Evolutionary conservation across 30 jellyfish, hydroid and myxozoan species (phyloP).

Genomic region (Aurelia aurita): DNA sequence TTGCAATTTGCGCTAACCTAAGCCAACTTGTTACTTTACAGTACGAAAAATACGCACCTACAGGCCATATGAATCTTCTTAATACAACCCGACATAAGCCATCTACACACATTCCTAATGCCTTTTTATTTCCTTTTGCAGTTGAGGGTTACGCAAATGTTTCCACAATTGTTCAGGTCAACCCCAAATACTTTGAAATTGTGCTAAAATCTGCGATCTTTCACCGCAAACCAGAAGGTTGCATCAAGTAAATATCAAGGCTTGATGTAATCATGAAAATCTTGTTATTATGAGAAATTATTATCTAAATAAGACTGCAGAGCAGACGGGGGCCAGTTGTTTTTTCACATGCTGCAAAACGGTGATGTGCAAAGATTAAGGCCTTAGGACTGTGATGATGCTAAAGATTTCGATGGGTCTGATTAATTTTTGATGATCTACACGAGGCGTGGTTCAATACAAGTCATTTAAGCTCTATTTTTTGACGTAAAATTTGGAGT

Average conservation of each 20-base stretch:
- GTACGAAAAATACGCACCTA: slow-evolving; percentile 18
- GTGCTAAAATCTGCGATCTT: slow-evolving; percentile 14
- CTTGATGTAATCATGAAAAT: neutral
- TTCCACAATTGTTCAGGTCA: slow-evolving; percentile 48
- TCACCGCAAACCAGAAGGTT: slow-evolving; percentile 41
- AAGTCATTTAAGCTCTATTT: no score
- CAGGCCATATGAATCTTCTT: slow-evolving; percentile 51
- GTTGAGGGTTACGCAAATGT: slow-evolving; percentile 1
- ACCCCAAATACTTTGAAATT: slow-evolving; percentile 38
- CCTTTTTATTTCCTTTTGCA: slow-evolving; percentile 16
- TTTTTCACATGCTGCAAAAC: slow-evolving; percentile 4
- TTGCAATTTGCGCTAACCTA: no score
- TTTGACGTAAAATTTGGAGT: no score
- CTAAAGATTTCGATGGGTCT: no score
- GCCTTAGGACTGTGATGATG: no score
- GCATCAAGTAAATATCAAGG: neutral
- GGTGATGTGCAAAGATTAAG: neutral
- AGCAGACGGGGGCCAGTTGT: slow-evolving; percentile 13
- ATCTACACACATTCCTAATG: slow-evolving; percentile 58
- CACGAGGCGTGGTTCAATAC: no score
- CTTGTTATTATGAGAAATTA: slow-evolving; percentile 8
- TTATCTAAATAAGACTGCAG: slow-evolving; percentile 19
- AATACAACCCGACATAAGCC: slow-evolving; percentile 51
- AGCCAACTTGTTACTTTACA: no score
- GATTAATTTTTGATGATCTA: no score